Evolutionary conservation across 2,888 invertebrate genomes (phyloP), one percentile per base, ranked within the genome.

Genomic region (Daptonema setosum): DNA sequence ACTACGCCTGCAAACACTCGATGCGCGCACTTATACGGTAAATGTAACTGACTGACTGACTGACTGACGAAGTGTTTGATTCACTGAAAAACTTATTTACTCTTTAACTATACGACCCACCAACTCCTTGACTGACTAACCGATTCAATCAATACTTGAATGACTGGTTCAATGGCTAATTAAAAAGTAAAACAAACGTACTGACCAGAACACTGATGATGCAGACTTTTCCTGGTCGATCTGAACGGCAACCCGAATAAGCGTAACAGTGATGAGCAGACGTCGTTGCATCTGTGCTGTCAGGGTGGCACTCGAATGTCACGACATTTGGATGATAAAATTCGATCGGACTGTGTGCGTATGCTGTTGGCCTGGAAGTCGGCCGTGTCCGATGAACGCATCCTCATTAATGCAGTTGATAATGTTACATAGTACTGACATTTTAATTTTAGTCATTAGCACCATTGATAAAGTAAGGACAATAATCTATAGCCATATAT

Each of bases 181-280:
- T n/a, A n/a, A n/a, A n/a, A n/a, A n/a, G n/a, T n/a, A n/a, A n/a
- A n/a, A n/a, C n/a, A n/a, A n/a, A n/a, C n/a, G n/a, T n/a, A n/a
- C n/a, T n/a, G n/a, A n/a, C n/a, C n/a, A n/a, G n/a, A n/a, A n/a
- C n/a, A n/a, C n/a, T n/a, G n/a, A n/a, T n/a, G n/a, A 14, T 45
- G 8, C 61, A 78, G 80, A 64, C 78, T 80, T 59, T 80, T 81
- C 67, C 71, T 81, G 28, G 76, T 75, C 65, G 80, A 80, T 60
- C 71, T 79, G 57, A 77, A 78, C 35, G 81, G 80, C 11, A 80
- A 81, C 69, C 80, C 81, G 25, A 81, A 81, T 70, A 80, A 80
- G 70, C 77, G 77, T 59, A 81, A 81, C 68, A 76, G 73, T 24
- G 70, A 73, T 52, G 79, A 80, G 65, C 80, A 81, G 67, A 79